phyloP scores from a whole-genome alignment of 1,140 invertebrate species.

The Chironomus striatipennis region DNA sequence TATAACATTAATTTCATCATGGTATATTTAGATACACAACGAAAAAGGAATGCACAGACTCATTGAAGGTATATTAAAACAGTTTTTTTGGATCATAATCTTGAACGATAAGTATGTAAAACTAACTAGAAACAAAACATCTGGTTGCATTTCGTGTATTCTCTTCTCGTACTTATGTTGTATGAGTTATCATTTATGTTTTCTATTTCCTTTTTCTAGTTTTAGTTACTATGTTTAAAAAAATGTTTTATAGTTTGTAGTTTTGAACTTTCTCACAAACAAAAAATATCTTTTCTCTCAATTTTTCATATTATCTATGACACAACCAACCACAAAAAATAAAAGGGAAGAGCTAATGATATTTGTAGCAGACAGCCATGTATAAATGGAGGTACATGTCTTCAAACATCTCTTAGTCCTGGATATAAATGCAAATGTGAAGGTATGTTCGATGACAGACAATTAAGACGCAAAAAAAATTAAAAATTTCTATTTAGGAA shows the following conservation, averaged over 20 bases:
- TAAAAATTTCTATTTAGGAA: conserved; percentile 36
- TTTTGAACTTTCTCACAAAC: background rate
- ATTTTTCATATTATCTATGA: background rate
- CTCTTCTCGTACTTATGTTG: conserved; percentile 22
- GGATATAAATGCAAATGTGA: conserved; percentile 62
- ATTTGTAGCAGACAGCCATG: conserved; percentile 54
- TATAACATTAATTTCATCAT: no score
- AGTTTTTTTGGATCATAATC: conserved; percentile 8
- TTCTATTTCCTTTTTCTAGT: conserved; percentile 24
- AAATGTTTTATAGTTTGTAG: background rate
- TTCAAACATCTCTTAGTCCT: conserved; percentile 55
- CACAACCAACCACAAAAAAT: conserved; percentile 16
- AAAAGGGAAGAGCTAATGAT: conserved; percentile 49
- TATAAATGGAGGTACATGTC: conserved; percentile 53
- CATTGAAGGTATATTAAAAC: conserved; percentile 41
- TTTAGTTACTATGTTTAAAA: background rate
- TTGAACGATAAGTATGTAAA: background rate
- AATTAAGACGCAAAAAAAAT: background rate
- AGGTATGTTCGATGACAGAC: conserved; percentile 35
- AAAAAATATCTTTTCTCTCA: background rate
- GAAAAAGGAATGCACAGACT: conserved; percentile 42
- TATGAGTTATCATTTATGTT: conserved; percentile 20
- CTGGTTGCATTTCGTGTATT: background rate
- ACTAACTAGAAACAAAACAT: background rate
- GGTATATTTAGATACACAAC: conserved; percentile 44